Conservation (phyloP, 2,888 invertebrate species). For the Uropetala carovei region DNA sequence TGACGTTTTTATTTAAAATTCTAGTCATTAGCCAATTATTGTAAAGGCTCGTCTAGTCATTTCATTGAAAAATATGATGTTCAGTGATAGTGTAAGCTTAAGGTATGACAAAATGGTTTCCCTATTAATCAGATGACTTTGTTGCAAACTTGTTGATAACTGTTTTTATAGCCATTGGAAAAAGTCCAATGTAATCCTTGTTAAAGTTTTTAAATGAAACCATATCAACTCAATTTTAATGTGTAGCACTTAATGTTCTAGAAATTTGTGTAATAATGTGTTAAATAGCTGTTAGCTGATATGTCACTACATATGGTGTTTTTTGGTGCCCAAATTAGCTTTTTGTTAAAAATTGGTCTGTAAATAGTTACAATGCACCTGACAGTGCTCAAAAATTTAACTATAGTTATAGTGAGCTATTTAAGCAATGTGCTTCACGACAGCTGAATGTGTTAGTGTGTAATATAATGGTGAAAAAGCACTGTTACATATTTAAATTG, state of each 20-base stretch:
- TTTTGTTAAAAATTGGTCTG: slow-evolving; percentile 62
- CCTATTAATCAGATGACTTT: slow-evolving; percentile 46
- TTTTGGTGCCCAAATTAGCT: slow-evolving; percentile 60
- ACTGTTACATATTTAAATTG: slow-evolving; percentile 44
- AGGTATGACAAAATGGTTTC: slow-evolving; percentile 47
- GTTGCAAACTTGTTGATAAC: slow-evolving; percentile 63
- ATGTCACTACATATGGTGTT: slow-evolving; percentile 61
- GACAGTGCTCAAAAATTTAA: slow-evolving; percentile 63
- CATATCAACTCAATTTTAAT: slow-evolving; percentile 60
- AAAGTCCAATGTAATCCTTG: slow-evolving; percentile 45
- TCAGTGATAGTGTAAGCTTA: not conserved
- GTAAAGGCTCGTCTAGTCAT: slow-evolving; percentile 28
- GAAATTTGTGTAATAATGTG: slow-evolving; percentile 36
- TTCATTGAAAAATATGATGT: slow-evolving; percentile 16
- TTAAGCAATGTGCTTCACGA: slow-evolving; percentile 57
- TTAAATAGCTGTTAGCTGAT: slow-evolving; percentile 40
- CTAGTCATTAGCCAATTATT: slow-evolving; percentile 15
- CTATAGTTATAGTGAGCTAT: slow-evolving; percentile 56
- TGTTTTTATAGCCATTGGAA: slow-evolving; percentile 59
- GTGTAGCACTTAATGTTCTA: slow-evolving; percentile 49
- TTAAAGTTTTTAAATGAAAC: slow-evolving; percentile 59
- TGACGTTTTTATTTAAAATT: not conserved
- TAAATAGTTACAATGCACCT: slow-evolving; percentile 63
- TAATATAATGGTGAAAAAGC: slow-evolving; percentile 47
- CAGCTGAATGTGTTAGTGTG: slow-evolving; percentile 55